Base-by-base conservation (phyloP, 2,113 vertebrate genomes). In the Oenanthe melanoleuca region DNA sequence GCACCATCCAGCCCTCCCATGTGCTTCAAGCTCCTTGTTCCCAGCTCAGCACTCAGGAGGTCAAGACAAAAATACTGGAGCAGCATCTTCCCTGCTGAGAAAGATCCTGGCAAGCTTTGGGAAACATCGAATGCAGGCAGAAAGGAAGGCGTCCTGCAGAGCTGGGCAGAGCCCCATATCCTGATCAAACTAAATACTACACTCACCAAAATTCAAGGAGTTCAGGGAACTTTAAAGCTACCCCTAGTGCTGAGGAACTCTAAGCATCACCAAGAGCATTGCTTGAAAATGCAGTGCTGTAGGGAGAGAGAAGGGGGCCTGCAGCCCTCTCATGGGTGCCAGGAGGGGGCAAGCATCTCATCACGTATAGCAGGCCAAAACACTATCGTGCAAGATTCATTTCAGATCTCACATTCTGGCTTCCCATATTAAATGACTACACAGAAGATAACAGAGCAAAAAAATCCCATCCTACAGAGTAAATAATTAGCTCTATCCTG, bases 31-130 rank as follows among this genome's bases (percentile, higher is more conserved):
- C 37, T 72, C 70, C 81, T 91, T n/a, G 55, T 91, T 95, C 94
- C 70, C 96, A 93, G 89, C 63, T 92, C 74, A 57, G 59, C 5
- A 3, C 61, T 89, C 6, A 0, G 40, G 29, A 87, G 66, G 87
- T 93, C 93, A 96, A 69, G 81, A 59, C 55, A 89, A 75, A 92
- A 94, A 91, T 42, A 61, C 1, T 52, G 56, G 81, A 84, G 70
- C 16, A 92, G 80, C 53, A 42, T 87, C 87, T 69, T 92, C 78
- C 89, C 89, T 65, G 87, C 81, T 65, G 78, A 73, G 91, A 80
- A 26, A 82, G 78, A 91, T 85, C 63, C 80, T 88, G 80, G 78
- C 34, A 56, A 85, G 25, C 74, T 66, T 47, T 4, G 15, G 85
- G 81, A 89, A 75, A 65, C 8, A 5, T 22, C 0, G 0, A 20